Evolutionary conservation across 2,797 vertebrate species (phyloP).

Genomic region (Decapterus maruadsi): DNA sequence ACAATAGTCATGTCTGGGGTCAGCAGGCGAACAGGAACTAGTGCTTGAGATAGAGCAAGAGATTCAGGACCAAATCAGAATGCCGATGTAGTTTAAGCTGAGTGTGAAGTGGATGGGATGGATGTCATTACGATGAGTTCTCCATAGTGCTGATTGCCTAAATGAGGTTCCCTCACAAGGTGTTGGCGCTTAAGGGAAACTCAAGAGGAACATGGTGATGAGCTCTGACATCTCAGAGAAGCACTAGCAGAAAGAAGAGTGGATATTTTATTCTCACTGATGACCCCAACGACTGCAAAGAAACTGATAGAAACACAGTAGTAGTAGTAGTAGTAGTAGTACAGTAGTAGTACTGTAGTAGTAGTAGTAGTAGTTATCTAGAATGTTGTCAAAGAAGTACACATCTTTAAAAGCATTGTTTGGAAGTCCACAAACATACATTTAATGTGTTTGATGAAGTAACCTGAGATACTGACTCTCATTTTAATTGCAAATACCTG

Average conservation of each 20-base stretch:
- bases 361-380: neutral
- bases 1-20: neutral
- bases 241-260: neutral
- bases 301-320: neutral
- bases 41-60: no score
- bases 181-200: neutral
- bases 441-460: neutral
- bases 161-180: neutral
- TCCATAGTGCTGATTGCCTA: constrained; percentile 3
- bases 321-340: no score
- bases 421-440: neutral
- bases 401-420: neutral
- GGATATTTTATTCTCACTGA: neutral
- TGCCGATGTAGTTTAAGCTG: neutral
- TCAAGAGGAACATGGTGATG: neutral
- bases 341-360: no score
- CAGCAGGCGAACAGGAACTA: neutral
- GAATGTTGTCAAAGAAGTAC: neutral
- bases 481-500: neutral
- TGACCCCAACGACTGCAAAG: neutral
- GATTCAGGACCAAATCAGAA: neutral
- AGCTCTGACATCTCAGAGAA: neutral
- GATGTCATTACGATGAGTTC: neutral
- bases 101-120: neutral
- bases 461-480: neutral